These are phyloP conservation scores for Meloidogyne chitwoodi DNA, from an alignment of 1,140 invertebrate genomes.

Conservation along the genomic window DNA sequence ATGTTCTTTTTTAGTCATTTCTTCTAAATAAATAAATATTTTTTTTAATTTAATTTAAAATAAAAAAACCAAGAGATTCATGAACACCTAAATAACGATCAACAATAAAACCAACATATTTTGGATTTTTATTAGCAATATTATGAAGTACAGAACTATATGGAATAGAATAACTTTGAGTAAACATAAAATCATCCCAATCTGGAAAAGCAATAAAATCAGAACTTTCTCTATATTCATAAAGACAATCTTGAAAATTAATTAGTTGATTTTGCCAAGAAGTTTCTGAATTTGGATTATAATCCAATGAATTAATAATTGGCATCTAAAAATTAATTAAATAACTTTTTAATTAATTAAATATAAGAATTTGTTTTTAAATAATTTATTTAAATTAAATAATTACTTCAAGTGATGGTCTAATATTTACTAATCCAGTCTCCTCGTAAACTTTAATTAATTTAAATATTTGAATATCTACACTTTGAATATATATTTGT, in stretches of 20 bases:
- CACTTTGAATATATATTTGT: slow-evolving; percentile 28
- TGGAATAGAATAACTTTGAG: neutral
- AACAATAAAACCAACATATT: neutral
- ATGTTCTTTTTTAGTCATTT: slow-evolving; percentile 13
- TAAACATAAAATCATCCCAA: slow-evolving; percentile 33
- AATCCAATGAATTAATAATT: slow-evolving; percentile 7
- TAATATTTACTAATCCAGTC: slow-evolving; percentile 14
- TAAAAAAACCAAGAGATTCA: neutral
- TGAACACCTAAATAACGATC: neutral
- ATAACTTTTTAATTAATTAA: too few species aligned
- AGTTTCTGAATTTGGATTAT: slow-evolving; percentile 28
- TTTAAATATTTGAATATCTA: slow-evolving; percentile 22
- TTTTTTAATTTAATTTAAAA: neutral
- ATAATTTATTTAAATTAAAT: neutral
- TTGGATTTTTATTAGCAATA: neutral
- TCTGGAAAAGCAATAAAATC: slow-evolving; percentile 35
- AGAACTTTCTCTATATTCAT: slow-evolving; percentile 27
- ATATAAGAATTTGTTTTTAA: neutral
- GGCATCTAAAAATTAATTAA: slow-evolving; percentile 12
- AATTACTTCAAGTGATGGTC: neutral
- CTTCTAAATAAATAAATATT: neutral
- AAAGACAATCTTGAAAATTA: slow-evolving; percentile 27
- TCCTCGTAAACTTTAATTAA: slow-evolving; percentile 21
- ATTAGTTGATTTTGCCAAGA: slow-evolving; percentile 29
- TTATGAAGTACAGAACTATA: neutral